Evolutionary conservation across 2,797 vertebrate genomes (phyloP).

Genomic region (Strix occidentalis): DNA sequence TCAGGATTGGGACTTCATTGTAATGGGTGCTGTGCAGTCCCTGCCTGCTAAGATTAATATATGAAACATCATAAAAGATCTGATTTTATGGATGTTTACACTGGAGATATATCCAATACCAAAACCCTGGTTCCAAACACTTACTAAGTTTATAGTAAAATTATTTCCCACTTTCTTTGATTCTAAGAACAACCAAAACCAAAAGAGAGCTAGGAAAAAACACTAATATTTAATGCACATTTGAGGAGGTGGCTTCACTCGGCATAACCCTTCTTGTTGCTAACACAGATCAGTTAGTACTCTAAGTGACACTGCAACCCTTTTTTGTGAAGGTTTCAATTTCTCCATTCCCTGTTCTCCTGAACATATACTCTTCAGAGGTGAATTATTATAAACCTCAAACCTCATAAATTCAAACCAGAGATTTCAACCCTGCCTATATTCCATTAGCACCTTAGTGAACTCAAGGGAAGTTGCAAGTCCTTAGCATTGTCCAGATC

Average conservation of each 20-base stretch:
- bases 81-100: neutral
- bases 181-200: neutral
- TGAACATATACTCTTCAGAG: neutral
- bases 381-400: neutral
- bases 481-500: neutral
- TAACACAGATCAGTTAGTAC: neutral
- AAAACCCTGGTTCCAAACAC: neutral
- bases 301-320: neutral
- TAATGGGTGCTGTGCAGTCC: neutral
- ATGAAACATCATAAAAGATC: neutral
- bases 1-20: neutral
- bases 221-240: neutral
- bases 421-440: neutral
- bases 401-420: neutral
- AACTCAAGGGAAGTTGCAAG: neutral
- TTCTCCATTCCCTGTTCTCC: neutral
- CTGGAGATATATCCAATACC: neutral
- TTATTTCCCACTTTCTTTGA: neutral
- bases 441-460: neutral
- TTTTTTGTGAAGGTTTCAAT: neutral
- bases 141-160: neutral
- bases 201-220: neutral
- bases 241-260: neutral
- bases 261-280: neutral
- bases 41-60: neutral